Percentiles rank a stretch among this genome's conserved stretches.
Conservation (phyloP, 1,140 invertebrate species). For the Melitaea cinxia region DNA sequence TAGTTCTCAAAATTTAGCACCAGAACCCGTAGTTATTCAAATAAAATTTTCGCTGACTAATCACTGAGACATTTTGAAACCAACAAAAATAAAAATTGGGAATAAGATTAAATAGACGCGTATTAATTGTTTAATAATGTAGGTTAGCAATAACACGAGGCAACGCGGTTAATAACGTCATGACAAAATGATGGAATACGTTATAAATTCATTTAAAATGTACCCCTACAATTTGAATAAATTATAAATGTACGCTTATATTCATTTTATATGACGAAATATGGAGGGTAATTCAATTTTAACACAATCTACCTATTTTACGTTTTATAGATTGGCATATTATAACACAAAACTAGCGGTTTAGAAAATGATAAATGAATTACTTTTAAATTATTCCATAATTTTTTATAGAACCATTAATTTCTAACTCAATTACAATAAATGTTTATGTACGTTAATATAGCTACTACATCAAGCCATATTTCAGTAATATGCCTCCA, state of each 20-base stretch:
- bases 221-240: slow-evolving; percentile 47
- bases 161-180: slow-evolving; percentile 15
- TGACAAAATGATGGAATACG: slow-evolving; percentile 39
- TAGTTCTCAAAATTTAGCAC: too few relatives aligned
- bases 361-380: background rate
- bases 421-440: too few relatives aligned
- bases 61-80: too few relatives aligned
- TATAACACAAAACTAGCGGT: slow-evolving; percentile 1
- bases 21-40: too few relatives aligned
- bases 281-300: slow-evolving; percentile 25
- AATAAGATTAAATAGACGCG: background rate
- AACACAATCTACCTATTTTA: slow-evolving; percentile 20
- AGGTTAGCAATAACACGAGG: background rate
- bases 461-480: too few relatives aligned
- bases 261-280: slow-evolving; percentile 38
- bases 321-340: slow-evolving; percentile 13
- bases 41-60: too few relatives aligned
- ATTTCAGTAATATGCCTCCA: too few relatives aligned
- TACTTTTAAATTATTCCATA: background rate
- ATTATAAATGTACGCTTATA: slow-evolving; percentile 37
- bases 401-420: too few relatives aligned
- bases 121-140: slow-evolving; percentile 18
- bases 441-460: too few relatives aligned
- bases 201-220: slow-evolving; percentile 46
- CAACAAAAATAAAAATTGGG: background rate